These are phyloP conservation scores for Merodon equestris DNA, from an alignment of 2,888 invertebrate genomes.

Conservation along the genomic window DNA sequence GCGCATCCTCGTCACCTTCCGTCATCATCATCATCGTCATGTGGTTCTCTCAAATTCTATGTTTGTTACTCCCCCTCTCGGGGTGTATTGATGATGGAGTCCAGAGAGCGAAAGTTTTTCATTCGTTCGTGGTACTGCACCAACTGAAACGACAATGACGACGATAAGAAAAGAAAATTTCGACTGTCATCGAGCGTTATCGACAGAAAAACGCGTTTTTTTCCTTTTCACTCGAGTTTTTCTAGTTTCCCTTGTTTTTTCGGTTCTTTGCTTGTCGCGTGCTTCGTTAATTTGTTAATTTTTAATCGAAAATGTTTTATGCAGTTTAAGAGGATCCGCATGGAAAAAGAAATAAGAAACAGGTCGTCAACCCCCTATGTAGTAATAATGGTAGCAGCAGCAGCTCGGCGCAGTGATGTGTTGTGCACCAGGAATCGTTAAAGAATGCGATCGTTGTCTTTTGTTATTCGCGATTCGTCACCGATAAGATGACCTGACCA, in stretches of 20 bases:
- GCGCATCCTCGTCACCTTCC: constrained; percentile 58
- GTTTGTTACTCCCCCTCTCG: background rate
- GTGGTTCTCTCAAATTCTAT: constrained; percentile 19
- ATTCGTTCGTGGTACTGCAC: constrained; percentile 61
- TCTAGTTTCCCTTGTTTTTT: constrained; percentile 4
- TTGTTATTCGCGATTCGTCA: too few relatives aligned
- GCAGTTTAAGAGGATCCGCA: constrained; percentile 6
- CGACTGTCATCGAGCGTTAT: constrained; percentile 47
- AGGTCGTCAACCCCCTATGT: constrained; percentile 59
- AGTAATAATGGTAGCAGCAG: too few relatives aligned
- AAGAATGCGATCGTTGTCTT: too few relatives aligned
- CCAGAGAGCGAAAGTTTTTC: constrained; percentile 45
- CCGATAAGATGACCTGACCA: too few relatives aligned
- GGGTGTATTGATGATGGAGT: background rate
- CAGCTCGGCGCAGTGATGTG: constrained; percentile 31
- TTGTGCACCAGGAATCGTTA: constrained; percentile 13
- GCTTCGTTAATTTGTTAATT: background rate
- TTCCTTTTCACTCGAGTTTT: background rate
- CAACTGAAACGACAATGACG: constrained; percentile 58
- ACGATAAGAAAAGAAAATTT: constrained; percentile 38
- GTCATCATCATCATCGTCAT: constrained; percentile 2
- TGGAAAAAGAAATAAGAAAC: constrained; percentile 35
- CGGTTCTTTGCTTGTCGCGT: too few relatives aligned
- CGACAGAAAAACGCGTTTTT: constrained; percentile 18
- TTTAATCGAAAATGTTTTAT: constrained; percentile 14